Evolutionary conservation across 2,888 invertebrate genomes (phyloP), one percentile per base, ranked within the genome.

Genomic region (Blastobasis lacticolella): DNA sequence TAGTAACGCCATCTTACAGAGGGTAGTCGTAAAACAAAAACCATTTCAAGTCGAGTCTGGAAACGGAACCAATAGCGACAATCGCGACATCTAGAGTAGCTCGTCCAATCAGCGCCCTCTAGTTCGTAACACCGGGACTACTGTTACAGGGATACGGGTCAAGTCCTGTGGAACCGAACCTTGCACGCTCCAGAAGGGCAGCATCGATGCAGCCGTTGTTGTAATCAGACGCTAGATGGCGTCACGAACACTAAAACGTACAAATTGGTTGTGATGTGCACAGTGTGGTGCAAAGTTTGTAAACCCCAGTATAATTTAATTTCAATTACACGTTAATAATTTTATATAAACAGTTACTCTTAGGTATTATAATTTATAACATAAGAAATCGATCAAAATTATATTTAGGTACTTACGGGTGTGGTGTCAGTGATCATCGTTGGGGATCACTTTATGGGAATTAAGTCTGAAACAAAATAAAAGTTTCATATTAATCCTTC

Each of bases 331-430:
- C 23, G 23, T 23, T 23, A 23, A 23, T 10, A 38, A 53, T 47
- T 48, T 54, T 53, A 52, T 43, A 54, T 51, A 55, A 51, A 10
- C 55, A 57, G 23, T 23, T 23, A 23, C 23, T 23, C 23, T 23
- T 23, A 23, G 1, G 23, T 23, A 23, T 23, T 2, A 2, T 23
- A 23, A n/a, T n/a, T 23, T 23, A 23, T 23, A 23, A 23, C 23
- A 23, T 23, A 1, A 23, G 23, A 23, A 23, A 23, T 23, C 23
- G 23, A 23, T 23, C 3, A 23, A 23, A 23, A 23, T 23, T 23
- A 54, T 38, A 50, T 43, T 58, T 69, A 72, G 52, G 58, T 78
- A 87, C 86, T 86, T 66, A 87, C 86, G 81, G 81, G 78, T 84
- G 79, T 76, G 75, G 77, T 76, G 66, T 76, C 73, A 65, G 70